Conservation (phyloP, 2,113 vertebrate genomes). For the Carassius gibelio region DNA sequence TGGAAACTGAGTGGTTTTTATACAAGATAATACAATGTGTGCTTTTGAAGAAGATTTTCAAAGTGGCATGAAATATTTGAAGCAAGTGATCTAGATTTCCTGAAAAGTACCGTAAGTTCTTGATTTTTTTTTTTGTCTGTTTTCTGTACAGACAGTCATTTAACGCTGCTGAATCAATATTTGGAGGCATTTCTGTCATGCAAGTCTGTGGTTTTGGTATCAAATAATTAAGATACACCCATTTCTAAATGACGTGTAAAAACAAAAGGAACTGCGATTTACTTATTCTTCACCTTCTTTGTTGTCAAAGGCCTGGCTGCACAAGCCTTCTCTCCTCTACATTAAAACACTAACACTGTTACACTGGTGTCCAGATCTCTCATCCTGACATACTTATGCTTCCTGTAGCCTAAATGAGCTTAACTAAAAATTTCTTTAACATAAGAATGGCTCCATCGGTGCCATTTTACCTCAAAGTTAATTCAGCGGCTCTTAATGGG, state of each 20-base stretch:
- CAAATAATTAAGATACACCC: background rate
- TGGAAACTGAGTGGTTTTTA: background rate
- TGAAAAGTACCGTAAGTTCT: background rate
- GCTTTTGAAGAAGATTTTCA: background rate
- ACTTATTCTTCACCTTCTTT: background rate
- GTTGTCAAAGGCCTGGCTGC: background rate
- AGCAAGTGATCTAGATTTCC: background rate
- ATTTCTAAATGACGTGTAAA: background rate
- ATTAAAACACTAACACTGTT: background rate
- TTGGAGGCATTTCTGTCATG: background rate
- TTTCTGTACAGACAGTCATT: background rate
- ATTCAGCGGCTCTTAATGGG: slow-evolving; percentile 25
- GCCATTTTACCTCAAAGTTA: slow-evolving; percentile 13
- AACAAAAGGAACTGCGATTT: background rate
- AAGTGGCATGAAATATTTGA: background rate
- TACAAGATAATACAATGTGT: background rate
- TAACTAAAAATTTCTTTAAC: slow-evolving; percentile 16
- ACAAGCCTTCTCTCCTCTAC: background rate
- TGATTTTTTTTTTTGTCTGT: background rate
- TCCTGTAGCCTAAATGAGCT: slow-evolving; percentile 5
- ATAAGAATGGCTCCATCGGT: background rate
- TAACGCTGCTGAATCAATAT: background rate
- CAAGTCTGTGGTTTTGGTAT: background rate
- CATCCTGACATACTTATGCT: slow-evolving; percentile 12
- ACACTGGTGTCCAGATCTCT: background rate